Percentiles rank a stretch among this genome's conserved stretches.
These are phyloP conservation scores for Sylvia borin DNA, from an alignment of 2,797 vertebrate species.

Conservation along the genomic window DNA sequence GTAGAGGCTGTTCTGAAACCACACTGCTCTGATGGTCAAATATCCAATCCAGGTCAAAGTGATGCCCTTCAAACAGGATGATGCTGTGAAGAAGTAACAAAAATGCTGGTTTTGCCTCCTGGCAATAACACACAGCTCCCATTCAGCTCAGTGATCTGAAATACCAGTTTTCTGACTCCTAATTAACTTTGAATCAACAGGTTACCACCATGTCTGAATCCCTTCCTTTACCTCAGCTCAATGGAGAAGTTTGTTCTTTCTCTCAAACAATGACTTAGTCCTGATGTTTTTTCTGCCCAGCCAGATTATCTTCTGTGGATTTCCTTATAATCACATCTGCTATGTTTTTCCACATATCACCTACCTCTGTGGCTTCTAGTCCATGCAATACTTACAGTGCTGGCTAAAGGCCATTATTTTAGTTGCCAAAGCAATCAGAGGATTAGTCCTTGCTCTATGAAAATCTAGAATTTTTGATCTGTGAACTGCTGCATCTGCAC, in stretches of 20 bases:
- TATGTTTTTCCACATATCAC: neutral
- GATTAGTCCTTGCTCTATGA: neutral
- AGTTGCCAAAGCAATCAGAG: conserved; percentile 34
- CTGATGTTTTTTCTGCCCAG: neutral
- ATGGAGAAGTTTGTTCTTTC: neutral
- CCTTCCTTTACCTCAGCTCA: neutral
- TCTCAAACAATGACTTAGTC: neutral
- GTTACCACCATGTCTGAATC: neutral
- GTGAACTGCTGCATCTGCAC: conserved; percentile 18
- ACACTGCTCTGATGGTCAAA: neutral
- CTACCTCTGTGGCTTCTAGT: neutral
- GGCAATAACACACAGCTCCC: neutral
- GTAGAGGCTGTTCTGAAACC: neutral
- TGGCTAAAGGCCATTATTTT: conserved; percentile 21
- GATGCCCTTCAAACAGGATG: neutral
- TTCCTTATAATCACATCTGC: neutral
- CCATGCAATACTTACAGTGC: neutral
- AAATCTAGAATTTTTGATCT: conserved; percentile 21
- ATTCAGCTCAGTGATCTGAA: neutral
- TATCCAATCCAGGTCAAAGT: neutral
- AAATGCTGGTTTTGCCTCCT: neutral
- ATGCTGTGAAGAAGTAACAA: neutral
- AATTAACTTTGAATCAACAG: neutral
- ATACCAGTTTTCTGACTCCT: neutral
- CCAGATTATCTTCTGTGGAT: neutral